A percentile compares a stretch with the other conserved stretches of the same genome.
These are phyloP conservation scores for Pedicia rivosa DNA, from an alignment of 2,888 invertebrate genomes.

Conservation along the genomic window DNA sequence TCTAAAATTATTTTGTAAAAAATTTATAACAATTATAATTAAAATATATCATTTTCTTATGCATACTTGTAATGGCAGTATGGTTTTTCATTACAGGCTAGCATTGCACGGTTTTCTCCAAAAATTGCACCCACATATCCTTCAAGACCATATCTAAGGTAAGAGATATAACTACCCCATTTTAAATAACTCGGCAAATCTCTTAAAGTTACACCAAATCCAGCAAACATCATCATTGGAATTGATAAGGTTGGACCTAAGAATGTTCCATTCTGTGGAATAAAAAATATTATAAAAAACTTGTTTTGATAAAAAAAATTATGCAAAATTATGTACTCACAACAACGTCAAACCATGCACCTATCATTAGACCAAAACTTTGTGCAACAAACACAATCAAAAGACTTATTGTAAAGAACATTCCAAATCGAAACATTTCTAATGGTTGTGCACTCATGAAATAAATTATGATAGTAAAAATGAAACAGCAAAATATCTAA, in stretches of 20 bases:
- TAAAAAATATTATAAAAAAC: conserved; percentile 6
- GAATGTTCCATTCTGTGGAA: conserved; percentile 78
- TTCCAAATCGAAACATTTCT: conserved; percentile 58
- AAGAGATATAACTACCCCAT: conserved; percentile 88
- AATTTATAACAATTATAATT: background rate
- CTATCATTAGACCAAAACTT: conserved; percentile 82
- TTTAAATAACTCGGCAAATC: conserved; percentile 73
- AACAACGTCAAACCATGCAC: conserved; percentile 72
- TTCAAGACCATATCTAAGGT: conserved; percentile 80
- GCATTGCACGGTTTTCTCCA: conserved; percentile 52
- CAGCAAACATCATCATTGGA: conserved; percentile 94
- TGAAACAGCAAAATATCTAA: conserved; percentile 49
- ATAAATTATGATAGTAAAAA: conserved; percentile 65
- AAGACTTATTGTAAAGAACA: conserved; percentile 72
- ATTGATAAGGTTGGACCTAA: conserved; percentile 82
- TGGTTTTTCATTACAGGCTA: conserved; percentile 56
- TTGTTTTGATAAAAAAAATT: background rate
- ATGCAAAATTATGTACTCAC: conserved; percentile 36
- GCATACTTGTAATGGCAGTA: conserved; percentile 65
- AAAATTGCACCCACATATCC: conserved; percentile 74
- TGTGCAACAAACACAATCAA: conserved; percentile 81
- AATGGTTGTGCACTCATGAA: conserved; percentile 81
- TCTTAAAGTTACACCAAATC: conserved; percentile 79
- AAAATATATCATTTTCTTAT: background rate
- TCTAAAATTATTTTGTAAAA: conserved; percentile 26